Conservation (phyloP, 2,888 invertebrate species). For the Brenthis hecate region DNA sequence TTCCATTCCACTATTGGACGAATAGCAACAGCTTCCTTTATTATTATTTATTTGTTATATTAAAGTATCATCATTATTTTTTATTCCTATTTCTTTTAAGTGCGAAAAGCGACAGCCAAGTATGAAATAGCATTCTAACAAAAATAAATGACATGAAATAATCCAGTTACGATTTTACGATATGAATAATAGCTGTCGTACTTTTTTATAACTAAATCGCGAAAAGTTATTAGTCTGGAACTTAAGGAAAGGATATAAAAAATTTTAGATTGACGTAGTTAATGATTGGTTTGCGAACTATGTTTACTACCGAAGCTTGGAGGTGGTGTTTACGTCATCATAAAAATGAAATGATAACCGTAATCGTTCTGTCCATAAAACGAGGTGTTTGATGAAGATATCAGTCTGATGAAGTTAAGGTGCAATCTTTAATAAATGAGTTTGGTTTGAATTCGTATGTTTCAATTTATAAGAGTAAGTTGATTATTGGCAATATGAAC, state of each 20-base stretch:
- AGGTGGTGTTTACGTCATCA: constrained; percentile 28
- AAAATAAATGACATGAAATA: too few relatives aligned
- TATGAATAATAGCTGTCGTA: neutral
- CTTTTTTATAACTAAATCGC: neutral
- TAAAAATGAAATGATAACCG: constrained; percentile 30
- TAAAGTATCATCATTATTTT: too few relatives aligned
- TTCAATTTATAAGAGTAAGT: constrained; percentile 9
- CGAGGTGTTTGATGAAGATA: constrained; percentile 25
- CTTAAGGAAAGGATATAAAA: constrained; percentile 8
- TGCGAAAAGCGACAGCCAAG: too few relatives aligned
- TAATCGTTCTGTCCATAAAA: constrained; percentile 23
- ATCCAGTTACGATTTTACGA: neutral
- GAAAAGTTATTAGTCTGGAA: constrained; percentile 8
- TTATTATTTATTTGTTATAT: too few relatives aligned
- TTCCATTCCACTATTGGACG: too few relatives aligned
- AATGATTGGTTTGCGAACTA: constrained; percentile 15
- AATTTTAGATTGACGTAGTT: constrained; percentile 3
- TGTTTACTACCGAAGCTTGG: constrained; percentile 13
- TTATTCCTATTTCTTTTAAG: too few relatives aligned
- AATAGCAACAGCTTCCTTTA: too few relatives aligned
- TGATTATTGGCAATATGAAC: too few relatives aligned
- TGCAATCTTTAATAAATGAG: constrained; percentile 11
- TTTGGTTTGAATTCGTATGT: neutral
- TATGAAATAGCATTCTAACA: too few relatives aligned
- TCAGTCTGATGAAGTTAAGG: constrained; percentile 5